Evolutionary conservation across 2,797 vertebrate species (phyloP).

Genomic region (Sebastes iracundus): DNA sequence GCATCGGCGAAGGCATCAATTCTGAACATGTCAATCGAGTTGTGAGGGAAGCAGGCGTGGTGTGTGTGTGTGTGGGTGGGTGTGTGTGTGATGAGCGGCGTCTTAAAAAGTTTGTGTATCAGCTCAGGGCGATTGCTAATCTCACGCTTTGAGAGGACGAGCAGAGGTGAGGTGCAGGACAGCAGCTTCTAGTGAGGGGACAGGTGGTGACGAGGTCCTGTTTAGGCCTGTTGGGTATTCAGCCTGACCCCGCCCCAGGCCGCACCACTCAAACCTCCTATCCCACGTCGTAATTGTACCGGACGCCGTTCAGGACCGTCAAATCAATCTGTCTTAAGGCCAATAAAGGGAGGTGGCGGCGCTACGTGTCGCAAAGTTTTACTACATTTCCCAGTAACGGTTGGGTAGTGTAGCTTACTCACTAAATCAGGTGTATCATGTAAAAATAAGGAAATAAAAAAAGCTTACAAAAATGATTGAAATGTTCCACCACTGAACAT

Average conservation of each 20-base stretch:
- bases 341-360: accelerated
- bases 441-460: no score
- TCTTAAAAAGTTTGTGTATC: slow-evolving; percentile 69
- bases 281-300: not conserved
- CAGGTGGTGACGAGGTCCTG: slow-evolving; percentile 62
- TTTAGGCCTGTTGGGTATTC: slow-evolving; percentile 41
- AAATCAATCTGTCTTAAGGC: not conserved
- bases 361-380: not conserved
- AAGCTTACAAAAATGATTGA: no score
- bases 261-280: not conserved
- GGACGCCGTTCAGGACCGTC: not conserved
- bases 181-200: slow-evolving; percentile 26
- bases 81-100: not conserved
- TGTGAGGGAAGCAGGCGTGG: slow-evolving; percentile 50
- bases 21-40: slow-evolving; percentile 75
- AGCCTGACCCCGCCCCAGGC: not conserved
- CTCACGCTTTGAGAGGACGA: slow-evolving; percentile 40
- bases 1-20: slow-evolving; percentile 72
- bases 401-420: not conserved
- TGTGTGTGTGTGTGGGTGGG: slow-evolving; percentile 4
- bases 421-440: not conserved
- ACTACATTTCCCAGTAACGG: no score
- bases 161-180: slow-evolving; percentile 36
- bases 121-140: slow-evolving; percentile 63
- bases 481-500: no score